Conservation (phyloP, 2,888 invertebrate genomes). For the Drosophila tripunctata region DNA sequence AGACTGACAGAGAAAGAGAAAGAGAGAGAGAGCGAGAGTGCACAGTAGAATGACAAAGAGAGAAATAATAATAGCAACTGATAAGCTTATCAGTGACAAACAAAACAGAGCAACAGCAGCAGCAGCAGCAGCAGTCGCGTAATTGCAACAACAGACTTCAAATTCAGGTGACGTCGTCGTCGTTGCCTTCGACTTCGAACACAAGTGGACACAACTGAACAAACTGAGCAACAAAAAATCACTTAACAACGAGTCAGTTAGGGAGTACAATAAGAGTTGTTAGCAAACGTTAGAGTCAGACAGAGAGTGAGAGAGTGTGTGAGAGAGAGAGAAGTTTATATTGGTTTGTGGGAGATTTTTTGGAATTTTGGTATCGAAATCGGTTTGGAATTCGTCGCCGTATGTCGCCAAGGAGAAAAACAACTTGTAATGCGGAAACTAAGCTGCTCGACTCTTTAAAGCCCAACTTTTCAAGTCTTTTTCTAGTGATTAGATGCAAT, state of each 20-base stretch:
- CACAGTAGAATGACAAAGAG: constrained; percentile 1
- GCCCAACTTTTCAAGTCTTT: too few relatives aligned
- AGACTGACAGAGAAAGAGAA: background rate
- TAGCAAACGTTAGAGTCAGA: background rate
- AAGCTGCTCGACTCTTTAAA: too few relatives aligned
- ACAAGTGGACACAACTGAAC: constrained; percentile 4
- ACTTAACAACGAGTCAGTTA: too few relatives aligned
- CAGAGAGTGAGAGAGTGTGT: background rate
- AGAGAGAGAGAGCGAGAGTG: constrained; percentile 1
- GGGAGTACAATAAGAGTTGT: too few relatives aligned
- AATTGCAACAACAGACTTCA: constrained; percentile 38
- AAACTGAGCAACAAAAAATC: background rate
- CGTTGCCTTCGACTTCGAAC: background rate
- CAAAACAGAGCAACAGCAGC: background rate
- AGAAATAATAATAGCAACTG: constrained; percentile 42
- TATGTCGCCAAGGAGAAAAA: constrained; percentile 12
- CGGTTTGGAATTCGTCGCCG: constrained; percentile 4
- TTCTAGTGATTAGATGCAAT: too few relatives aligned
- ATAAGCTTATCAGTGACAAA: constrained; percentile 70
- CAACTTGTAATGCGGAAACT: too few relatives aligned
- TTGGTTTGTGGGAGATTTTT: background rate
- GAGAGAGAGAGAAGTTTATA: background rate
- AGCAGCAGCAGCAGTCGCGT: background rate
- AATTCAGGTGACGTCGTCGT: constrained; percentile 32
- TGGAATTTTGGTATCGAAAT: background rate